These are phyloP conservation scores for Macquaria ambigua DNA, from an alignment of 2,113 vertebrate species.

Conservation along the genomic window DNA sequence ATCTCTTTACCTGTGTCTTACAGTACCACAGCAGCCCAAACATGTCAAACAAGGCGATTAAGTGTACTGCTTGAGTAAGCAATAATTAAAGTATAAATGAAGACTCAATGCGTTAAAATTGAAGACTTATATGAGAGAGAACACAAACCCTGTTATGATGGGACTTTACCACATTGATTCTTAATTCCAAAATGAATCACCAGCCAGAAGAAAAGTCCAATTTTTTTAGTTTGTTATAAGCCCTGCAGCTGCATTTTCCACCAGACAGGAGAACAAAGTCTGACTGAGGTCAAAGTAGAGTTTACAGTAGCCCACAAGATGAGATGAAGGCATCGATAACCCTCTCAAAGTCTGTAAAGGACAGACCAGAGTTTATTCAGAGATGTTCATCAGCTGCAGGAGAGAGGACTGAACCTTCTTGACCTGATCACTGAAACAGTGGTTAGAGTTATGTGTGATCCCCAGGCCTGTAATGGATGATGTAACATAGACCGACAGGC, in stretches of 20 bases:
- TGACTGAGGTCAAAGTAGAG: slow-evolving; percentile 6
- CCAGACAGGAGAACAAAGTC: slow-evolving; percentile 4
- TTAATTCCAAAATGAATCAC: neutral
- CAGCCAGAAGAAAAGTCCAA: neutral
- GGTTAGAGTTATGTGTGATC: neutral
- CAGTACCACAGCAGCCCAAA: neutral
- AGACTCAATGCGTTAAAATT: neutral
- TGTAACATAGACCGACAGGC: neutral
- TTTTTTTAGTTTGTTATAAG: neutral
- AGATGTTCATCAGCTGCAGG: slow-evolving; percentile 13
- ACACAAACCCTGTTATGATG: neutral
- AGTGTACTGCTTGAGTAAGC: neutral
- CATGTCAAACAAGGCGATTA: neutral
- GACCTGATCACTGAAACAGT: slow-evolving; percentile 22
- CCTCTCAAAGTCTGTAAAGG: slow-evolving; percentile 17
- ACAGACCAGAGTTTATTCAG: slow-evolving; percentile 15
- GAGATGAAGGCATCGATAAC: slow-evolving; percentile 17
- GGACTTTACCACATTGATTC: neutral
- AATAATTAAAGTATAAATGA: neutral
- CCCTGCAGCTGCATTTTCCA: slow-evolving; percentile 15
- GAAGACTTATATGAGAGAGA: neutral
- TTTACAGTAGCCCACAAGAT: neutral
- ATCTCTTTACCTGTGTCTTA: neutral
- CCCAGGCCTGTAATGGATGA: neutral
- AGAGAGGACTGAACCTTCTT: slow-evolving; percentile 15